phyloP scores from a whole-genome alignment of 2,113 vertebrate genomes.

The Alectura lathami region DNA sequence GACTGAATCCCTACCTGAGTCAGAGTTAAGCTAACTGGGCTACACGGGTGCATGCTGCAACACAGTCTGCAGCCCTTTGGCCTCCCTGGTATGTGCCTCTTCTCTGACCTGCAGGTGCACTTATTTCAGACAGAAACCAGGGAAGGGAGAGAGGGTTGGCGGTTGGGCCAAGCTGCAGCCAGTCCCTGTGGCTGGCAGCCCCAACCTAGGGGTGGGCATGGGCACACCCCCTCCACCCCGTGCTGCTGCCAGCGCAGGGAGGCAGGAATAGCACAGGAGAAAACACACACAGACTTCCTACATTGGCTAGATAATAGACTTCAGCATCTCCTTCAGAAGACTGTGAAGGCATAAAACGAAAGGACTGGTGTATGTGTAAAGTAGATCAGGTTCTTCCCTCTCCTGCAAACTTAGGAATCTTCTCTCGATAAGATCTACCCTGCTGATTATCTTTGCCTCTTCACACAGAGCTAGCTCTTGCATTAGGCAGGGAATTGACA shows the following conservation, averaged over 20 bases:
- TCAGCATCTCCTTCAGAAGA: neutral
- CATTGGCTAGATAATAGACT: neutral
- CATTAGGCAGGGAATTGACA: neutral
- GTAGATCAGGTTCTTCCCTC: neutral
- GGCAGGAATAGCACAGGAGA: neutral
- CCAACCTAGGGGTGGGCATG: rapidly evolving
- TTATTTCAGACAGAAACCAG: neutral
- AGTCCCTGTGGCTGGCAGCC: neutral
- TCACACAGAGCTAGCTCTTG: neutral
- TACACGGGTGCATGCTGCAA: neutral
- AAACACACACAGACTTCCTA: neutral
- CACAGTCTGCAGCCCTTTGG: neutral
- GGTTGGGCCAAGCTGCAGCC: rapidly evolving
- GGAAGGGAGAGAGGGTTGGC: neutral
- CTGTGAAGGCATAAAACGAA: neutral
- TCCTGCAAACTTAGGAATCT: neutral
- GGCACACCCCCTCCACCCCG: neutral
- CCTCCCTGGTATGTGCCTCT: neutral
- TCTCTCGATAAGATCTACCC: neutral
- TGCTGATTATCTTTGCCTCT: neutral
- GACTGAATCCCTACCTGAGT: neutral
- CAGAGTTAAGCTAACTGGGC: neutral
- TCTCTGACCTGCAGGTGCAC: neutral
- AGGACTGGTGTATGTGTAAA: neutral
- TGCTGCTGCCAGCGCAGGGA: rapidly evolving